phyloP scores from a whole-genome alignment of 2,888 invertebrate genomes.

The Phengaris alcon region DNA sequence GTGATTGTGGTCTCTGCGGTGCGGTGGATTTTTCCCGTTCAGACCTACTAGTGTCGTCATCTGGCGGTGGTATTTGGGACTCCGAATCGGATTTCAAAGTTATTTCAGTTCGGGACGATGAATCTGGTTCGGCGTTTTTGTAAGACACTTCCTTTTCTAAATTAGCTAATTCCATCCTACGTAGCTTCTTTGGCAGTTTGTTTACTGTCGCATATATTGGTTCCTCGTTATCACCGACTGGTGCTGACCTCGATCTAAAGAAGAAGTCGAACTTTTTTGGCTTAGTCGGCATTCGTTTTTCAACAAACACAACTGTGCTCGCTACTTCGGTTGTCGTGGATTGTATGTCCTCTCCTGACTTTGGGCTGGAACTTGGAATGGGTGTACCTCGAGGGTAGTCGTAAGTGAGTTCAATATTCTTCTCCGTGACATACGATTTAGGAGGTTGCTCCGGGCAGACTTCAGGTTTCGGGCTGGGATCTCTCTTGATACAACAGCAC shows the following conservation, averaged over 20 bases:
- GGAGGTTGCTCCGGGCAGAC: conserved; percentile 50
- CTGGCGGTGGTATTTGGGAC: conserved; percentile 62
- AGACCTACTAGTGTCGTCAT: conserved; percentile 72
- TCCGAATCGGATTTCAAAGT: conserved; percentile 70
- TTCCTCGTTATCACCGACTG: conserved; percentile 72
- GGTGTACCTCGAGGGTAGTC: conserved; percentile 72
- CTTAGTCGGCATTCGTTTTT: conserved; percentile 69
- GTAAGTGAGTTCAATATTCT: conserved; percentile 74
- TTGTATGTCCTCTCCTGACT: conserved; percentile 55
- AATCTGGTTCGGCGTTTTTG: conserved; percentile 64
- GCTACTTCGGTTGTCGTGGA: conserved; percentile 76
- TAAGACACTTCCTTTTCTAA: conserved; percentile 74
- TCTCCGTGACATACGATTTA: conserved; percentile 71
- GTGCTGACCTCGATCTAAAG: conserved; percentile 74
- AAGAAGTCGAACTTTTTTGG: conserved; percentile 73
- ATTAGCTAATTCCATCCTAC: conserved; percentile 70
- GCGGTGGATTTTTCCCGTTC: conserved; percentile 66
- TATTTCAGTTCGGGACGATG: conserved; percentile 65
- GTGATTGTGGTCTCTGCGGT: conserved; percentile 65
- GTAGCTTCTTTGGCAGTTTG: conserved; percentile 72
- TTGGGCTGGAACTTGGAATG: conserved; percentile 57
- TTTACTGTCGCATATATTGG: conserved; percentile 76
- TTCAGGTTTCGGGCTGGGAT: conserved; percentile 42
- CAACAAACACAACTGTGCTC: conserved; percentile 74
- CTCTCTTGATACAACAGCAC: conserved; percentile 65